Conservation (phyloP, 1,140 invertebrate species). For the Drosophila punjabiensis region DNA sequence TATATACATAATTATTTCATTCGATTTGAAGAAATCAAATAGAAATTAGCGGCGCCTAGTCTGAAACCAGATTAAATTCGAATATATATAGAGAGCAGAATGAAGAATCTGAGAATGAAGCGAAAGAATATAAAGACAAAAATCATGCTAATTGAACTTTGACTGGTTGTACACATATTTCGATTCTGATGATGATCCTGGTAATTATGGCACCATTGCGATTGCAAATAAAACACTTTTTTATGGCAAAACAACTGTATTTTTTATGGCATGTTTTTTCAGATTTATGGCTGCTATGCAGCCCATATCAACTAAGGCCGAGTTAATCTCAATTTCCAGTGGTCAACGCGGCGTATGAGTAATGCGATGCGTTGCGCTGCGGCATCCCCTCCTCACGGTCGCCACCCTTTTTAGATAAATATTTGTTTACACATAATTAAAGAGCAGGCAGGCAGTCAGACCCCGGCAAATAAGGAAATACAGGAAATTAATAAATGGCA, state of each 20-base stretch:
- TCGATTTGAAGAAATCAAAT: constrained; percentile 21
- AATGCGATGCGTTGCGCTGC: constrained; percentile 31
- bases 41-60: constrained; percentile 40
- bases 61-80: background rate
- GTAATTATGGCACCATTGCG: constrained; percentile 45
- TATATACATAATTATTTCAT: constrained; percentile 49
- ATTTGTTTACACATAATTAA: constrained; percentile 68
- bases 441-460: constrained; percentile 9
- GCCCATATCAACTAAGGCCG: no score
- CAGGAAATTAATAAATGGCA: constrained; percentile 70
- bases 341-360: constrained; percentile 61
- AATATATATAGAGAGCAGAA: background rate
- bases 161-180: constrained; percentile 28
- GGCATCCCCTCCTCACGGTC: background rate
- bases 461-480: constrained; percentile 66
- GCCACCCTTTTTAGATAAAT: constrained; percentile 46
- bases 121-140: background rate
- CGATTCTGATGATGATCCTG: constrained; percentile 12
- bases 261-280: constrained; percentile 61
- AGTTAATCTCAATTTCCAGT: constrained; percentile 24
- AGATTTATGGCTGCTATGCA: constrained; percentile 55
- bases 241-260: constrained; percentile 54
- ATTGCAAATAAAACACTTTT: constrained; percentile 49
- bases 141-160: constrained; percentile 55
- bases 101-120: constrained; percentile 1